phyloP scores from a whole-genome alignment of 2,797 vertebrate genomes.

The Sebastes vulpes region DNA sequence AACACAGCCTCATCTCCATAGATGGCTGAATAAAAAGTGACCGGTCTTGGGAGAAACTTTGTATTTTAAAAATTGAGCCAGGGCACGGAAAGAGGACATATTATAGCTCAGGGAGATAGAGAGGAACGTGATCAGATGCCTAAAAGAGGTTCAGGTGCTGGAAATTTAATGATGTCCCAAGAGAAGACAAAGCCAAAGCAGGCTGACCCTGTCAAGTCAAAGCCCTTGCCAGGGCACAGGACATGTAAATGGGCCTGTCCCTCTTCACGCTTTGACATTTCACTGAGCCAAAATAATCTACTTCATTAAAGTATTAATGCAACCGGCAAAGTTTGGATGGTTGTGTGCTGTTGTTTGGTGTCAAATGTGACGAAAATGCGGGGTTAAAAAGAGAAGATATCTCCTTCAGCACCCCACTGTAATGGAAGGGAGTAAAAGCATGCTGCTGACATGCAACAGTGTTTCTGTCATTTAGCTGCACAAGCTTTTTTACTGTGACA shows the following conservation, averaged over 20 bases:
- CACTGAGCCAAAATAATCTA: slow-evolving; percentile 51
- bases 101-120: slow-evolving; percentile 61
- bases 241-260: slow-evolving; percentile 72
- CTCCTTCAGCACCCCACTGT: neutral
- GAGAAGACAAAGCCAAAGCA: slow-evolving; percentile 72
- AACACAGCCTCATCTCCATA: slow-evolving; percentile 34
- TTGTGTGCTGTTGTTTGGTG: neutral
- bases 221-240: slow-evolving; percentile 63
- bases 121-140: slow-evolving; percentile 69
- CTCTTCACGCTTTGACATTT: slow-evolving; percentile 59
- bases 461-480: slow-evolving; percentile 51
- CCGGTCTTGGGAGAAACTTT: slow-evolving; percentile 53
- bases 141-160: slow-evolving; percentile 76
- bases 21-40: slow-evolving; percentile 47
- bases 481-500: slow-evolving; percentile 60
- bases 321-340: neutral
- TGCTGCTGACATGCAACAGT: slow-evolving; percentile 42
- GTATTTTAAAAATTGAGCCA: slow-evolving; percentile 62
- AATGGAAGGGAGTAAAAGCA: neutral
- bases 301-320: slow-evolving; percentile 42
- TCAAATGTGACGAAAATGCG: neutral
- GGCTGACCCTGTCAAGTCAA: slow-evolving; percentile 77
- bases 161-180: slow-evolving; percentile 83
- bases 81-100: slow-evolving; percentile 70
- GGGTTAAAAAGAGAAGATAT: neutral